Evolutionary conservation across 1,140 invertebrate genomes (phyloP).

Genomic region (Aleiodes sp.): DNA sequence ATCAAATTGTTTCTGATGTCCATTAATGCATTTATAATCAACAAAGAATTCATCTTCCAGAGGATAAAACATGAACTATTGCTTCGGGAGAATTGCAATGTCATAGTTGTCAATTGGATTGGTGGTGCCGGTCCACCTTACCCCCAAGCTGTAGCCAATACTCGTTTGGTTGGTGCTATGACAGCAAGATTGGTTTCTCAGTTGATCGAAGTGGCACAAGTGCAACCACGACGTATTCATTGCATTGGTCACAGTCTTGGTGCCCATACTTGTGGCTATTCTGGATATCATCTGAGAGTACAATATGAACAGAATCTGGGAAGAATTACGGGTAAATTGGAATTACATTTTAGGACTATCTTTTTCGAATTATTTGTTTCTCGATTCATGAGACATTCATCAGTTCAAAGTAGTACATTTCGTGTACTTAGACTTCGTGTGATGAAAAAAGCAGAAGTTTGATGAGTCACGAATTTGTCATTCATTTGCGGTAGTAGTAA

Average conservation of each 20-base stretch:
- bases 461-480: too few relatives aligned
- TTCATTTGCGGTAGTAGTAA: too few relatives aligned
- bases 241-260: conserved; percentile 92
- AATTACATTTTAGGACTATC: too few relatives aligned
- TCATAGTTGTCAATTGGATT: conserved; percentile 86
- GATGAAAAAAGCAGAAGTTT: too few relatives aligned
- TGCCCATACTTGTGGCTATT: conserved; percentile 84
- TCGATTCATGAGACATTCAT: too few relatives aligned
- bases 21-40: conserved; percentile 45
- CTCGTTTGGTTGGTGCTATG: conserved; percentile 84
- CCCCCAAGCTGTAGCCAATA: conserved; percentile 89
- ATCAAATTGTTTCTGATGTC: conserved; percentile 5
- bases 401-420: too few relatives aligned
- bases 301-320: conserved; percentile 52
- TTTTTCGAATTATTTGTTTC: too few relatives aligned
- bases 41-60: conserved; percentile 50
- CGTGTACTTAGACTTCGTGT: too few relatives aligned
- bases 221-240: conserved; percentile 68
- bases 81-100: conserved; percentile 74
- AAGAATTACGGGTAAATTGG: conserved; percentile 68
- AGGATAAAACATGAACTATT: conserved; percentile 73
- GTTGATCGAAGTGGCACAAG: conserved; percentile 57
- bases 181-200: conserved; percentile 76
- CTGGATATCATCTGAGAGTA: conserved; percentile 74
- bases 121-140: conserved; percentile 86